Evolutionary conservation across 2,797 vertebrate species (phyloP), one percentile per base, ranked within the genome.

Genomic region (Crocidura indochinensis): DNA sequence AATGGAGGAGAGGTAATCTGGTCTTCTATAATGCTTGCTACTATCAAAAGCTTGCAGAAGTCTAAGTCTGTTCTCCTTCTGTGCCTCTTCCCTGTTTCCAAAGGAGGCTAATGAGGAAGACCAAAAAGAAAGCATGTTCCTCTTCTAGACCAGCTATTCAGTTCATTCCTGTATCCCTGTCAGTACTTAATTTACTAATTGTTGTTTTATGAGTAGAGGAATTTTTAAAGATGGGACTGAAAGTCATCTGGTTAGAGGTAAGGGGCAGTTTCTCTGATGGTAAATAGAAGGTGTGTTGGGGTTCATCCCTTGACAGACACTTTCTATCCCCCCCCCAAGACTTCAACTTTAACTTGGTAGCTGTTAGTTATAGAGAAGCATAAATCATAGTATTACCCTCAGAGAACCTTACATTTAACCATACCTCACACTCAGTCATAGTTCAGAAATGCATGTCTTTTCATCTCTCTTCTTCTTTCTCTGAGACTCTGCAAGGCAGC

Each of bases 311-410:
- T 76, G 27, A 20, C 17, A 83, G 90, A 82, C 14, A 27, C 10
- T 82, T 27, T 72, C 29, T 47, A 69, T 80, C 49, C 46, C 67
- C 49, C 46, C 67, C 71, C 78, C 19, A 27, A 82, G 88, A 65
- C 5, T 49, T 65, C 79, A n/a, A 0, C 20, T n/a, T 24, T 31
- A 3, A 22, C 10, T 69, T 53, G 26, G 29, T 26, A 56, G 7
- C 17, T 10, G 2, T 3, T 20, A 12, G 49, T n/a, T 38, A 29
- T 29, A 71, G 75, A 24, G 11, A 44, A 71, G 47, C 69, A 69
- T 24, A 10, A 64, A 87, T 49, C 49, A 6, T 17, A 65, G 5
- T n/a, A 62, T 47, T 69, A 62, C 51, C 26, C 29, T 76, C 56
- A 29, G 26, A 80, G 67, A 82, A 65, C 38, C n/a, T 72, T 11